These are phyloP conservation scores for Callyntrura guangdongensis DNA, from an alignment of 2,888 invertebrate species.

Conservation along the genomic window DNA sequence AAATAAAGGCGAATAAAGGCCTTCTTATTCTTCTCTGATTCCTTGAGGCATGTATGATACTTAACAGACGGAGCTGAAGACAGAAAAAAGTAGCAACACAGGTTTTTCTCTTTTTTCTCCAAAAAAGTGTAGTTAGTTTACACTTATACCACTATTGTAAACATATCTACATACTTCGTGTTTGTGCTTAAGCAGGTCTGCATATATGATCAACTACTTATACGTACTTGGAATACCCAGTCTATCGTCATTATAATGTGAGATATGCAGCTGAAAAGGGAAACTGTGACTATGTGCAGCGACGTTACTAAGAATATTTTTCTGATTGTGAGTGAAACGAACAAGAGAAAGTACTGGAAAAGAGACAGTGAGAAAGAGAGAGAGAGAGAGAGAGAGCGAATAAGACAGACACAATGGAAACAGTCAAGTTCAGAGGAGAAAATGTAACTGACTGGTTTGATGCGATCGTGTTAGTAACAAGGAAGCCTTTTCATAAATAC, in stretches of 20 bases:
- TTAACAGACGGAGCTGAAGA: constrained; percentile 24
- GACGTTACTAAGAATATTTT: not conserved
- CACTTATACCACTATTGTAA: not conserved
- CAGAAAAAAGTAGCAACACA: constrained; percentile 7
- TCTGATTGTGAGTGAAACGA: constrained; percentile 23
- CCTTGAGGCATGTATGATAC: constrained; percentile 59
- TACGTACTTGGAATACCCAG: not conserved
- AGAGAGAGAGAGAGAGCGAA: constrained; percentile 1
- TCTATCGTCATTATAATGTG: constrained; percentile 20
- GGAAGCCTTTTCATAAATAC: constrained; percentile 17
- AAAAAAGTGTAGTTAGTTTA: constrained; percentile 34
- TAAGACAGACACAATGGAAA: constrained; percentile 71
- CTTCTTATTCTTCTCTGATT: constrained; percentile 62
- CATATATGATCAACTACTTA: not conserved
- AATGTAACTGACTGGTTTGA: constrained; percentile 74
- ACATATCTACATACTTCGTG: no score
- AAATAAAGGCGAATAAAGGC: not conserved
- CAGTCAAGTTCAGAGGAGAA: constrained; percentile 78
- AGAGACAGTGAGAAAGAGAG: not conserved
- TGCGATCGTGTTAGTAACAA: constrained; percentile 49
- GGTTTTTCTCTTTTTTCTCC: not conserved
- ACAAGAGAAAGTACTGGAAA: no score
- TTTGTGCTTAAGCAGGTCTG: not conserved
- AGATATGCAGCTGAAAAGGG: not conserved
- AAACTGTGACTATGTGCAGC: constrained; percentile 10